These are phyloP conservation scores for Acropora tenuis DNA, from an alignment of 64 coral and sea anemone species.

Conservation along the genomic window DNA sequence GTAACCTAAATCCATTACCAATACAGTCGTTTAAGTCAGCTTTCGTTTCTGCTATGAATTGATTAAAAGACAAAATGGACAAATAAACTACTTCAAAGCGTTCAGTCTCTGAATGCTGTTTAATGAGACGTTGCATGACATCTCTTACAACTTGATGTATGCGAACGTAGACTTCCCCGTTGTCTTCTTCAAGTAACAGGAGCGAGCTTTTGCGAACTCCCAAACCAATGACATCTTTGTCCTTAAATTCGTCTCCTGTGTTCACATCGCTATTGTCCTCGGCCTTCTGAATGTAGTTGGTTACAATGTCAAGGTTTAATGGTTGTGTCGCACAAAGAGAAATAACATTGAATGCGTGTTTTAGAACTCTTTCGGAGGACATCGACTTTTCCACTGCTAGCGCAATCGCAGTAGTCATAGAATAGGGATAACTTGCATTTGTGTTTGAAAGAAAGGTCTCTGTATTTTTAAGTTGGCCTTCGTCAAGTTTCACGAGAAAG, in stretches of 20 bases:
- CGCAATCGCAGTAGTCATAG: neutral
- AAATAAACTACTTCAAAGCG: neutral
- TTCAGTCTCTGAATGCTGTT: neutral
- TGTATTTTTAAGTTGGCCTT: neutral
- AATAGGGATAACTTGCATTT: neutral
- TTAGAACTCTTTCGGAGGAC: neutral
- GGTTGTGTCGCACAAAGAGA: neutral
- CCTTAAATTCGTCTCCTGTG: neutral
- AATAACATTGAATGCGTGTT: neutral
- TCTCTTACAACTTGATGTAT: neutral
- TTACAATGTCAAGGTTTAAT: neutral
- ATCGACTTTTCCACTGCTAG: neutral
- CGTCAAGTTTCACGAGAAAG: neutral
- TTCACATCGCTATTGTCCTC: neutral
- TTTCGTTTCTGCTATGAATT: neutral
- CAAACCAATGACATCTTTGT: neutral
- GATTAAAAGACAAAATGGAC: neutral
- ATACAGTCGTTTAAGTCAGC: too few relatives aligned
- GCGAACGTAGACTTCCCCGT: neutral
- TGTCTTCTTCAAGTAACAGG: neutral
- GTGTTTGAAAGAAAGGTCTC: neutral
- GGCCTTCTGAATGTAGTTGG: neutral
- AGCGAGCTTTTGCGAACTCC: neutral
- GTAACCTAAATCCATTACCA: too few relatives aligned
- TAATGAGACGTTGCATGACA: neutral